Evolutionary conservation across 1,140 invertebrate species (phyloP).

Genomic region (Coelopa frigida): DNA sequence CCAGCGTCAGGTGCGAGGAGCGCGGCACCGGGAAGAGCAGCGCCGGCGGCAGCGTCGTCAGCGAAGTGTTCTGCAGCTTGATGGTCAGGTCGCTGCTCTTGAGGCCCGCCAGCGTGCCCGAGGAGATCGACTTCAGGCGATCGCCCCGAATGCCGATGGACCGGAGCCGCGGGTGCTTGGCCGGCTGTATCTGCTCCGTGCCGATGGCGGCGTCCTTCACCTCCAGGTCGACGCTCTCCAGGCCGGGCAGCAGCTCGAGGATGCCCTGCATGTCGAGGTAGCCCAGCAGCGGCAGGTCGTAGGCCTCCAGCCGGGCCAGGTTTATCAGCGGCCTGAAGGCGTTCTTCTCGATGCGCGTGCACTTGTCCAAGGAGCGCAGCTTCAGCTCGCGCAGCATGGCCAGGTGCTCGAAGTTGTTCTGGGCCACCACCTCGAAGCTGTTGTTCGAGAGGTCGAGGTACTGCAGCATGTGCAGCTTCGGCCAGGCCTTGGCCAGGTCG

Average conservation of each 20-base stretch:
- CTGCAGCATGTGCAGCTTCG: slow-evolving; percentile 59
- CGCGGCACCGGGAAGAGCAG: slow-evolving; percentile 82
- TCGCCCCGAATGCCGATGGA: slow-evolving; percentile 67
- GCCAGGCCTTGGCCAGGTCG: slow-evolving; percentile 55
- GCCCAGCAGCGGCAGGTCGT: slow-evolving; percentile 67
- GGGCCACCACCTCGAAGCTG: slow-evolving; percentile 61
- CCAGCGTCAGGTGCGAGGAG: slow-evolving; percentile 69
- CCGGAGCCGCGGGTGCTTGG: slow-evolving; percentile 69
- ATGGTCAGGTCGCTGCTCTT: slow-evolving; percentile 63
- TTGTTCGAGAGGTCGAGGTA: slow-evolving; percentile 72
- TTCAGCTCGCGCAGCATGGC: slow-evolving; percentile 57
- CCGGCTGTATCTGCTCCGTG: slow-evolving; percentile 71
- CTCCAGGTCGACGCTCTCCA: slow-evolving; percentile 73
- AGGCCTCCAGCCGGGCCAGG: slow-evolving; percentile 60
- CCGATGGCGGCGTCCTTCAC: slow-evolving; percentile 75
- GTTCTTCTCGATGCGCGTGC: slow-evolving; percentile 71
- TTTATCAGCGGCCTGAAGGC: slow-evolving; percentile 68
- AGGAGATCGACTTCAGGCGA: slow-evolving; percentile 68
- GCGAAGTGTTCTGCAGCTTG: slow-evolving; percentile 68
- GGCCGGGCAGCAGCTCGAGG: slow-evolving; percentile 58
- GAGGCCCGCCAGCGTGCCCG: slow-evolving; percentile 73
- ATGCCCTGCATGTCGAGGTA: slow-evolving; percentile 78
- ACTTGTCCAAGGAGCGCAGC: slow-evolving; percentile 60
- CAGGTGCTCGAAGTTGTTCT: slow-evolving; percentile 66
- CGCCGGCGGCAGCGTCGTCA: slow-evolving; percentile 67